Conservation (phyloP, 2,113 vertebrate genomes). For the Nycticryphes semicollaris region DNA sequence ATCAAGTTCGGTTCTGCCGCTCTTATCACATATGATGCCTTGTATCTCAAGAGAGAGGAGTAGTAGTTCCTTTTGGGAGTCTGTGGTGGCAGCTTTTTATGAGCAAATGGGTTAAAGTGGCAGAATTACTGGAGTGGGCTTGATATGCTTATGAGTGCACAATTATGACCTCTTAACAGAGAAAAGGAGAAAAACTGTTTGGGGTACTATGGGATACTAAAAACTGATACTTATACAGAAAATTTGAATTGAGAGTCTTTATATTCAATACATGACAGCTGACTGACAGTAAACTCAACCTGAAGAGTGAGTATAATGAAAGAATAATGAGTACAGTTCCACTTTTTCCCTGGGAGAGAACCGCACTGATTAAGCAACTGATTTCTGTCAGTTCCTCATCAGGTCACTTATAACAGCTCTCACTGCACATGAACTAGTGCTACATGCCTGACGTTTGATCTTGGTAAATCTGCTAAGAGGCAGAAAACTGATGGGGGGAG, state of each 20-base stretch:
- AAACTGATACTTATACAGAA: not conserved
- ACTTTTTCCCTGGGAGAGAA: not conserved
- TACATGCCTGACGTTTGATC: not conserved
- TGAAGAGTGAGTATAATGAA: not conserved
- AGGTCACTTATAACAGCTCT: not conserved
- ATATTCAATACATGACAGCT: not conserved
- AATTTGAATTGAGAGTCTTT: not conserved
- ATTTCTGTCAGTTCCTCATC: not conserved
- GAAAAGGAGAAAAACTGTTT: not conserved
- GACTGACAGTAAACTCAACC: not conserved
- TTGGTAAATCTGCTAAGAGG: not conserved
- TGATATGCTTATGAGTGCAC: not conserved
- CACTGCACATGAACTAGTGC: not conserved
- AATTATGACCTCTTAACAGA: not conserved
- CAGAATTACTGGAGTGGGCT: not conserved
- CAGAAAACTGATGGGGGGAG: not conserved
- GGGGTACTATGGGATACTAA: not conserved
- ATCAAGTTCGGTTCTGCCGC: not conserved
- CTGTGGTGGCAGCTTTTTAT: not conserved
- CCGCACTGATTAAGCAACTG: not conserved
- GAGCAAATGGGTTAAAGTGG: not conserved
- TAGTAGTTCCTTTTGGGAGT: not conserved
- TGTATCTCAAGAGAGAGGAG: not conserved
- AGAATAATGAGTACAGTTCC: not conserved
- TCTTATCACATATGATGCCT: not conserved